These are phyloP conservation scores for Lophotriccus pileatus DNA, from an alignment of 2,797 vertebrate genomes.

Conservation along the genomic window DNA sequence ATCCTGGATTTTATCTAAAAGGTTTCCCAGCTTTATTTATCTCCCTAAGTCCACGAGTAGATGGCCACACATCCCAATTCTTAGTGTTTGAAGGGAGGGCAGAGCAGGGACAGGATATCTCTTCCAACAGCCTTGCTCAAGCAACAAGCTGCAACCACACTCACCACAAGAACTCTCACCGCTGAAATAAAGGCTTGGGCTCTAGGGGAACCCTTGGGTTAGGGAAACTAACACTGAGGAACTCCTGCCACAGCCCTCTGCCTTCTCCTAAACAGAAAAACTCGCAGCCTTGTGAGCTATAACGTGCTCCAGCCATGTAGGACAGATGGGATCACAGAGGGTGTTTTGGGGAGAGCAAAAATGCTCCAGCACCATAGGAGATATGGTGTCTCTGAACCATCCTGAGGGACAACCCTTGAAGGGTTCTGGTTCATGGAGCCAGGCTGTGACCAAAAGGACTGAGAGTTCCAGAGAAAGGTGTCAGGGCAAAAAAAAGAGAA, in stretches of 20 bases:
- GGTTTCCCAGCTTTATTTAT: not conserved
- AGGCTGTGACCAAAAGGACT: not conserved
- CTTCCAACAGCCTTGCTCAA: not conserved
- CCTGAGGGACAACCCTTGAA: not conserved
- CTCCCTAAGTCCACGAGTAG: rapidly evolving
- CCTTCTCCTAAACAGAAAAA: not conserved
- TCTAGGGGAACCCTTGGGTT: too few species aligned
- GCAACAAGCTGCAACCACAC: not conserved
- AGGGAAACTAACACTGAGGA: not conserved
- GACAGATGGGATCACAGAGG: not conserved
- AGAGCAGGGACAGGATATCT: not conserved
- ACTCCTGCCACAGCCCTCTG: not conserved
- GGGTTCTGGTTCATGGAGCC: not conserved
- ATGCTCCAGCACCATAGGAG: not conserved
- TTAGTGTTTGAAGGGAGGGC: not conserved
- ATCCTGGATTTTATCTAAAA: not conserved
- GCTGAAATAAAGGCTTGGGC: not conserved
- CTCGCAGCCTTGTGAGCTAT: not conserved
- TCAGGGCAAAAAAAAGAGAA: not conserved
- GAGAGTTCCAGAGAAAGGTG: not conserved
- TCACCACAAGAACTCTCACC: not conserved
- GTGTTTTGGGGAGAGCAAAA: not conserved
- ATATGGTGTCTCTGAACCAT: rapidly evolving
- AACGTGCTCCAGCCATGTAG: not conserved
- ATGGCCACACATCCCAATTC: not conserved